A percentile compares a stretch with the other conserved stretches of the same genome.
These are phyloP conservation scores for Hyles euphorbiae DNA, from an alignment of 1,140 invertebrate species.

Conservation along the genomic window DNA sequence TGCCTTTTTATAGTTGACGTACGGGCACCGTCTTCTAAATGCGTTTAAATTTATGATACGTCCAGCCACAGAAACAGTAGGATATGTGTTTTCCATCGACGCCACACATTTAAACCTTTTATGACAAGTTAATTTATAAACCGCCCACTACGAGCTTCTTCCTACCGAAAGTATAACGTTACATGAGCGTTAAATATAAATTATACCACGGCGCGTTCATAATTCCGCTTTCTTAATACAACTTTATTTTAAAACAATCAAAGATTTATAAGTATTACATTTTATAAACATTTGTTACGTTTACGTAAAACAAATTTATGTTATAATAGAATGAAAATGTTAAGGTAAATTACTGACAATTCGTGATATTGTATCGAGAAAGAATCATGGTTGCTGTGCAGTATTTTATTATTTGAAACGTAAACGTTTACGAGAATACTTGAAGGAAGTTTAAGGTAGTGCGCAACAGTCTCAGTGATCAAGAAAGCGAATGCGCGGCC, in stretches of 20 bases:
- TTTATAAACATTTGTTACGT: constrained; percentile 3
- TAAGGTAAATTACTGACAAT: too few relatives aligned
- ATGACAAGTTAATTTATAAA: constrained; percentile 53
- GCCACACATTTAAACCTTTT: constrained; percentile 45
- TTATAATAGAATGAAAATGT: not conserved
- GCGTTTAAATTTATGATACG: constrained; percentile 41
- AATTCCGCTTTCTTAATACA: constrained; percentile 17
- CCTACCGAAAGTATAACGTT: constrained; percentile 36
- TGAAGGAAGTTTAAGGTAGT: constrained; percentile 16
- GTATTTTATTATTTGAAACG: constrained; percentile 20
- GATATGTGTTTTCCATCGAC: constrained; percentile 39
- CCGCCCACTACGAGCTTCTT: constrained; percentile 37
- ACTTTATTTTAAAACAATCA: constrained; percentile 32
- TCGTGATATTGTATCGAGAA: not conserved
- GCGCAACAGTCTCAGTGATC: constrained; percentile 29
- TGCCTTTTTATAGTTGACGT: constrained; percentile 61
- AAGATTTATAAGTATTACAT: constrained; percentile 5
- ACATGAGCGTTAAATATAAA: constrained; percentile 27
- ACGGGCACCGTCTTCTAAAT: constrained; percentile 26
- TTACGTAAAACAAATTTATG: not conserved
- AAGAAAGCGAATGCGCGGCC: constrained; percentile 46
- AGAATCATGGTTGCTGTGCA: not conserved
- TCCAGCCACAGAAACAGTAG: constrained; percentile 41
- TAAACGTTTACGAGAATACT: constrained; percentile 24
- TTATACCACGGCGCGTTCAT: constrained; percentile 20